These are phyloP conservation scores for Nemoura dubitans DNA, from an alignment of 2,888 invertebrate species.

Conservation along the genomic window DNA sequence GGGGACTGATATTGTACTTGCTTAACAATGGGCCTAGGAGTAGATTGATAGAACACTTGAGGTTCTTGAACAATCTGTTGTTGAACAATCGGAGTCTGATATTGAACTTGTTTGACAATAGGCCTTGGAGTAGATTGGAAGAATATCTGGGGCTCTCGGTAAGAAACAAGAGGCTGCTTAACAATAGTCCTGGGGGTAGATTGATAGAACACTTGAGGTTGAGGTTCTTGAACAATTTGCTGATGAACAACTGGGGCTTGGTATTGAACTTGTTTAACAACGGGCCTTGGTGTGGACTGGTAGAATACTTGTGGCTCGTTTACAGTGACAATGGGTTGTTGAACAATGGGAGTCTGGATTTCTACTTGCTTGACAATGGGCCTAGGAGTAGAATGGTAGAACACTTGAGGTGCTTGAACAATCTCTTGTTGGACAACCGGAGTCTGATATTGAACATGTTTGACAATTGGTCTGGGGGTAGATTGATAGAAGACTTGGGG, in stretches of 20 bases:
- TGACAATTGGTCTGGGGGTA: slow-evolving; percentile 2
- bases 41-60: slow-evolving; percentile 29
- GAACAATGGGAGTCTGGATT: neutral
- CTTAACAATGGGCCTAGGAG: slow-evolving; percentile 34
- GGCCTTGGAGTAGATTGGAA: slow-evolving; percentile 33
- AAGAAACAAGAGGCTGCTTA: slow-evolving; percentile 14
- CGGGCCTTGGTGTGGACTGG: neutral
- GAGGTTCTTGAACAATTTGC: slow-evolving; percentile 10
- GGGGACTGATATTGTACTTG: neutral
- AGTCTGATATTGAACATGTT: neutral
- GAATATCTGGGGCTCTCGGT: slow-evolving; percentile 9
- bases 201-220: slow-evolving; percentile 19
- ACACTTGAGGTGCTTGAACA: slow-evolving; percentile 7
- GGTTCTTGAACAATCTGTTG: slow-evolving; percentile 35
- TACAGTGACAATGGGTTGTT: slow-evolving; percentile 24
- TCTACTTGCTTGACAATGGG: slow-evolving; percentile 25
- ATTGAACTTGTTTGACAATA: slow-evolving; percentile 3
- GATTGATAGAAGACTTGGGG: neutral
- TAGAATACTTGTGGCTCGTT: slow-evolving; percentile 17
- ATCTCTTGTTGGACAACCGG: slow-evolving; percentile 15
- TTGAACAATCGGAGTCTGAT: slow-evolving; percentile 27
- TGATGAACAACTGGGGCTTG: slow-evolving; percentile 14
- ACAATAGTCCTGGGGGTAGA: slow-evolving; percentile 17
- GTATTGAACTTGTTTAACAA: slow-evolving; percentile 19
- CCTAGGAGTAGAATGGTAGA: slow-evolving; percentile 21